Percentiles rank a stretch among this genome's conserved stretches.
Conservation (phyloP, 2,888 invertebrate species). For the Octodonta nipae region DNA sequence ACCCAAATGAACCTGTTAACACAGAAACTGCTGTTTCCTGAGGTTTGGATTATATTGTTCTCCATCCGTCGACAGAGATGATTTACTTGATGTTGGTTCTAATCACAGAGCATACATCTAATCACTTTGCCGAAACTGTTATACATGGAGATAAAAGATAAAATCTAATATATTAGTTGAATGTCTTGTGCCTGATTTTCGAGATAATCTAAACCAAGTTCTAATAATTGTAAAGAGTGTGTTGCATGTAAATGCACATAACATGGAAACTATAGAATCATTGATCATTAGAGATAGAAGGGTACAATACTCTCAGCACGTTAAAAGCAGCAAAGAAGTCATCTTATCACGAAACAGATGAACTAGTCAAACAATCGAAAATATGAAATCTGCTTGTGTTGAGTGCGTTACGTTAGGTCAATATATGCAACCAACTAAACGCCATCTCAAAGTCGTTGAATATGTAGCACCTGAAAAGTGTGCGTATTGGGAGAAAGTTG, state of each 20-base stretch:
- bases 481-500: slow-evolving; percentile 69
- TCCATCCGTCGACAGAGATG: slow-evolving; percentile 98
- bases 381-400: slow-evolving; percentile 67
- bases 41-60: slow-evolving; percentile 93
- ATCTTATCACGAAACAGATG: slow-evolving; percentile 85
- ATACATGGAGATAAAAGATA: slow-evolving; percentile 59
- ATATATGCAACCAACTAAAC: slow-evolving; percentile 98
- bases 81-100: slow-evolving; percentile 87
- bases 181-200: slow-evolving; percentile 92
- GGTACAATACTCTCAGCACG: slow-evolving; percentile 73
- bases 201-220: slow-evolving; percentile 64
- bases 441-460: slow-evolving; percentile 80
- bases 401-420: slow-evolving; percentile 96
- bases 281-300: slow-evolving; percentile 88
- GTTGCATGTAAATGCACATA: slow-evolving; percentile 94
- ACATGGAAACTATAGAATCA: slow-evolving; percentile 90
- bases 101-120: no score
- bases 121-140: slow-evolving; percentile 88
- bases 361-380: slow-evolving; percentile 78
- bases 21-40: slow-evolving; percentile 86
- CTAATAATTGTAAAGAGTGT: slow-evolving; percentile 64
- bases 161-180: slow-evolving; percentile 69
- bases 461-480: slow-evolving; percentile 94
- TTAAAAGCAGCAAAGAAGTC: slow-evolving; percentile 67
- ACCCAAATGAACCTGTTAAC: slow-evolving; percentile 79